Evolutionary conservation across 2,113 vertebrate genomes (phyloP).

Genomic region (Actenoides hombroni): DNA sequence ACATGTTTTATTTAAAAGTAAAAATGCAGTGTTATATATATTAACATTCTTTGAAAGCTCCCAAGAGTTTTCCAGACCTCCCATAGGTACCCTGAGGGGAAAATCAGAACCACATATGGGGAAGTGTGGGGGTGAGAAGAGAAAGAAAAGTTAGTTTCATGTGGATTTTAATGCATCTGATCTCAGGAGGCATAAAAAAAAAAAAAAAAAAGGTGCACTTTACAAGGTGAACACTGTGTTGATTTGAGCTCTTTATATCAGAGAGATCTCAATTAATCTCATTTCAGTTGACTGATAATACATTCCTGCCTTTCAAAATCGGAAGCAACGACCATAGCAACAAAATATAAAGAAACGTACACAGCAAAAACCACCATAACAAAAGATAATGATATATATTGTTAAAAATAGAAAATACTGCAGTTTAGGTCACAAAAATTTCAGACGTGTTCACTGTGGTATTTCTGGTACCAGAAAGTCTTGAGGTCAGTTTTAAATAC

Average conservation of each 20-base stretch:
- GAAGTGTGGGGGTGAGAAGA: conserved; percentile 55
- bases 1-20: conserved; percentile 18
- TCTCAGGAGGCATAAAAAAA: not conserved
- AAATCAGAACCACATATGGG: conserved; percentile 59
- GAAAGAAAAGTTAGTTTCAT: conserved; percentile 20
- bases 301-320: not conserved
- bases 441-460: not conserved
- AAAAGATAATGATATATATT: not conserved
- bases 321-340: not conserved
- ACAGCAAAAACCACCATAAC: not conserved
- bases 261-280: conserved; percentile 23
- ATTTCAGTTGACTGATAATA: not conserved
- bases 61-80: conserved; percentile 53
- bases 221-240: not conserved
- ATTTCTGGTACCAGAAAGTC: not conserved
- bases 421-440: not conserved
- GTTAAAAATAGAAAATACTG: not conserved
- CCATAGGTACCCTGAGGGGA: conserved; percentile 58
- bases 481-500: conserved; percentile 18
- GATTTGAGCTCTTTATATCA: conserved; percentile 31
- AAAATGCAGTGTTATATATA: conserved; percentile 38
- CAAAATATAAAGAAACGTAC: not conserved
- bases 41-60: conserved; percentile 53
- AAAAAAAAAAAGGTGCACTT: not conserved
- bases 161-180: conserved; percentile 36